A percentile compares a stretch with the other conserved stretches of the same genome.
Conservation (phyloP, 1,140 invertebrate species). For the Tetranychus cinnabarinus region DNA sequence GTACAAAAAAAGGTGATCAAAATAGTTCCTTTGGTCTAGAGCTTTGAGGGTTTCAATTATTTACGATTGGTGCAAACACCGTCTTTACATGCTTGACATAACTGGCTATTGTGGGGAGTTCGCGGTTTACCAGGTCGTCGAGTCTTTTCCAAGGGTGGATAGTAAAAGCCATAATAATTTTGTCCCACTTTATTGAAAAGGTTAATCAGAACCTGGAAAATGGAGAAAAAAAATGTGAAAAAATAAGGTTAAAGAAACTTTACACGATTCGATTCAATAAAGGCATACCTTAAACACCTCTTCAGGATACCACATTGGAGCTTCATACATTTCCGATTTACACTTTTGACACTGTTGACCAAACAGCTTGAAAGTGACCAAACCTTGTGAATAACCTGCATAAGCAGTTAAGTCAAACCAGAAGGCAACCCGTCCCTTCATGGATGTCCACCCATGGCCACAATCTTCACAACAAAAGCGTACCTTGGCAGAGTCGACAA, state of each 20-base stretch:
- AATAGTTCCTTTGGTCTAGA: too few relatives aligned
- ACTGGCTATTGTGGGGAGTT: conserved; percentile 23
- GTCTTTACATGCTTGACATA: conserved; percentile 27
- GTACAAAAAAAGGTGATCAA: too few relatives aligned
- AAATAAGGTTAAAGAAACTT: too few relatives aligned
- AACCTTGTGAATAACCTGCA: conserved; percentile 15
- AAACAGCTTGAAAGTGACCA: conserved; percentile 25
- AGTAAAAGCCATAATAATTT: conserved; percentile 24
- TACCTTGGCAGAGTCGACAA: conserved; percentile 17
- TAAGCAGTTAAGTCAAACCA: conserved; percentile 23
- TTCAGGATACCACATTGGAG: conserved; percentile 30
- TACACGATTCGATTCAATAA: too few relatives aligned
- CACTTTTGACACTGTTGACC: conserved; percentile 27
- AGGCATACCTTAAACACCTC: conserved; percentile 25
- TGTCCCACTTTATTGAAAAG: conserved; percentile 25
- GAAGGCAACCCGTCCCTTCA: conserved; percentile 27
- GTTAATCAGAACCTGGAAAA: conserved; percentile 23
- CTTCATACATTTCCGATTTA: conserved; percentile 21
- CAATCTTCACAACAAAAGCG: conserved; percentile 18
- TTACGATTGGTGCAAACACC: conserved; percentile 18
- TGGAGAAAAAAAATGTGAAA: neutral
- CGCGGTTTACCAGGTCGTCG: conserved; percentile 24
- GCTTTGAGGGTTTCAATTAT: neutral
- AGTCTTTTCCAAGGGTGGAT: conserved; percentile 21
- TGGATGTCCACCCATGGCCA: conserved; percentile 28